Evolutionary conservation across 2,113 vertebrate genomes (phyloP).

Genomic region (Cinclus mexicanus): DNA sequence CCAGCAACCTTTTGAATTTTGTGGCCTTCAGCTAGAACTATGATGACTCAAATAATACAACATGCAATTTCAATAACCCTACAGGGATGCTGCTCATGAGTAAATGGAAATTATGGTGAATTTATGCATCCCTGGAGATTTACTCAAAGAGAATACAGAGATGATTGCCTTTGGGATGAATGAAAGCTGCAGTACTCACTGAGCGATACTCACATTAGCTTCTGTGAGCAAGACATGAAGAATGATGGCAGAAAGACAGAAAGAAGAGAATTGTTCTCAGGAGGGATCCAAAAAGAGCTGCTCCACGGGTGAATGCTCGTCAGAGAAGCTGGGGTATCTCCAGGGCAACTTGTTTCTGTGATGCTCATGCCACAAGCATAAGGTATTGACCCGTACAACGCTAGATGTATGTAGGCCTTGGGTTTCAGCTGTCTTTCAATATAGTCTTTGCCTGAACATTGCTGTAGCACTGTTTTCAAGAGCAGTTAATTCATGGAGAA

Average conservation of each 20-base stretch:
- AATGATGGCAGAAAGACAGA: not conserved
- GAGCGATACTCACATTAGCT: not conserved
- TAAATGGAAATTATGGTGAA: slow-evolving; percentile 16
- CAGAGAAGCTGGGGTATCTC: not conserved
- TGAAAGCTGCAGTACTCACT: not conserved
- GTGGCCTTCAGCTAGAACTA: slow-evolving; percentile 25
- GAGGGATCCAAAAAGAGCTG: not conserved
- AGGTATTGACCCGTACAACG: not conserved
- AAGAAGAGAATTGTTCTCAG: slow-evolving; percentile 33
- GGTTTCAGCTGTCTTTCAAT: not conserved
- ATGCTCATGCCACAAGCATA: not conserved
- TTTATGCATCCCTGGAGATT: not conserved
- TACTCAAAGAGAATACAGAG: not conserved
- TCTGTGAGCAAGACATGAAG: slow-evolving; percentile 32
- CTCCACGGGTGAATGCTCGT: accelerated
- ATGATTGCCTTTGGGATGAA: slow-evolving; percentile 49
- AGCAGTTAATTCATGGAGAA: not conserved
- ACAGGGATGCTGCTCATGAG: slow-evolving; percentile 16
- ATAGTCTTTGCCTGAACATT: not conserved
- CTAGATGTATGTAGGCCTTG: not conserved
- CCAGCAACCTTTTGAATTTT: not conserved
- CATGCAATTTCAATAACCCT: slow-evolving; percentile 26
- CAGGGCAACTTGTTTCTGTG: slow-evolving; percentile 27
- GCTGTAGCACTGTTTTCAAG: not conserved
- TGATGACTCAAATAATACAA: slow-evolving; percentile 22